Conservation (phyloP, 2,888 invertebrate genomes). For the Cheiracanthium punctorium region DNA sequence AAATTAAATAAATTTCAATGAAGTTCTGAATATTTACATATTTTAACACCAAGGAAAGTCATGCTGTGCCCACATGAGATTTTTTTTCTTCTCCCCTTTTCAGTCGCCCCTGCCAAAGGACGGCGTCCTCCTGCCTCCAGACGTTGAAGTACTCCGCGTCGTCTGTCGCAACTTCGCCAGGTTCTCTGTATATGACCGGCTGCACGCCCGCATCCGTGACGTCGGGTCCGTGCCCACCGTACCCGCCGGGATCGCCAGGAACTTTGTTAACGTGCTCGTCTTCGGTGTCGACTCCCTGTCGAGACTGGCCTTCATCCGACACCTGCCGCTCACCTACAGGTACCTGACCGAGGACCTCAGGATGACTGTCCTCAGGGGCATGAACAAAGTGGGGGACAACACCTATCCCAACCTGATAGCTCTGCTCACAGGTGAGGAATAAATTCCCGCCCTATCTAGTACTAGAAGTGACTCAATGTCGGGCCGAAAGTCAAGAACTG, state of each 20-base stretch:
- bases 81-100: not conserved
- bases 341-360: conserved; percentile 80
- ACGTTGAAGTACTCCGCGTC: conserved; percentile 35
- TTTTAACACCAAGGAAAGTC: no score
- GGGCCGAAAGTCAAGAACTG: no score
- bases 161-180: conserved; percentile 53
- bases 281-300: conserved; percentile 91
- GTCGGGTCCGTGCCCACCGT: not conserved
- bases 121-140: not conserved
- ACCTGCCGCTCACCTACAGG: conserved; percentile 84
- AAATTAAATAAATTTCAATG: no score
- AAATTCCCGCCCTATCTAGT: no score
- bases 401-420: conserved; percentile 93
- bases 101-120: conserved; percentile 18
- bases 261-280: conserved; percentile 82
- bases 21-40: no score
- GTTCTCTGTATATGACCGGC: conserved; percentile 47
- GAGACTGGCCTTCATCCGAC: conserved; percentile 87
- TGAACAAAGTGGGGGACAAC: conserved; percentile 95
- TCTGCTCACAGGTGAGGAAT: conserved; percentile 84
- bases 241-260: not conserved
- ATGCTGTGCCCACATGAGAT: no score
- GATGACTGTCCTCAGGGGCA: conserved; percentile 84
- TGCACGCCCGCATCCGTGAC: conserved; percentile 48
- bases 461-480: no score